These are phyloP conservation scores for Morinoia aosen DNA, from an alignment of 2,888 invertebrate species.

Conservation along the genomic window DNA sequence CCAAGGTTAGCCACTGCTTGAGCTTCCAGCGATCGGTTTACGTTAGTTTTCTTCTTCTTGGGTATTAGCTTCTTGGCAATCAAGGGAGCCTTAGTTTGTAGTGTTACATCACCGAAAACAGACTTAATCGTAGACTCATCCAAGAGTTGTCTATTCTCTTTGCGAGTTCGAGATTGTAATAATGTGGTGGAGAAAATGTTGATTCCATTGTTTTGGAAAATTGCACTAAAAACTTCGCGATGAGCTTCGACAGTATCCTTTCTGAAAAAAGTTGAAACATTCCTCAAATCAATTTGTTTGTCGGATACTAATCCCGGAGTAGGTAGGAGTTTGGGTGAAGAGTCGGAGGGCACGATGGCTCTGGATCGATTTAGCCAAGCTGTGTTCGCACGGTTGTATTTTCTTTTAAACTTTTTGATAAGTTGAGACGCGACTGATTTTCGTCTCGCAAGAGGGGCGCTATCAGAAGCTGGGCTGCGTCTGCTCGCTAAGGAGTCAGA, in stretches of 20 bases:
- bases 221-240: conserved; percentile 60
- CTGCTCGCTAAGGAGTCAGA: conserved; percentile 64
- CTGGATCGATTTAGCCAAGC: conserved; percentile 61
- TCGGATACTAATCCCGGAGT: conserved; percentile 64
- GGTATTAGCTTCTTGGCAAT: conserved; percentile 59
- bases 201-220: conserved; percentile 63
- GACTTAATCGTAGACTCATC: conserved; percentile 66
- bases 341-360: conserved; percentile 58
- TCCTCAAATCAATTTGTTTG: conserved; percentile 27
- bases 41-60: conserved; percentile 47
- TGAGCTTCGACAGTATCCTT: conserved; percentile 65
- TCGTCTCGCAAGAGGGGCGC: conserved; percentile 63
- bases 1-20: neutral
- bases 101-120: conserved; percentile 60
- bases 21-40: neutral
- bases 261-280: conserved; percentile 59
- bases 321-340: conserved; percentile 64
- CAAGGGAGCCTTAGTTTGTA: conserved; percentile 44
- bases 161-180: conserved; percentile 63
- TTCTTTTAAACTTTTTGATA: conserved; percentile 63
- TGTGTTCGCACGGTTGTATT: conserved; percentile 59
- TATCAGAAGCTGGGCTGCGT: conserved; percentile 66
- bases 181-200: conserved; percentile 63
- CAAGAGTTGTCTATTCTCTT: conserved; percentile 61
- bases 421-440: conserved; percentile 61